These are phyloP conservation scores for Petroica traversi DNA, from an alignment of 2,113 vertebrate species.

Conservation along the genomic window DNA sequence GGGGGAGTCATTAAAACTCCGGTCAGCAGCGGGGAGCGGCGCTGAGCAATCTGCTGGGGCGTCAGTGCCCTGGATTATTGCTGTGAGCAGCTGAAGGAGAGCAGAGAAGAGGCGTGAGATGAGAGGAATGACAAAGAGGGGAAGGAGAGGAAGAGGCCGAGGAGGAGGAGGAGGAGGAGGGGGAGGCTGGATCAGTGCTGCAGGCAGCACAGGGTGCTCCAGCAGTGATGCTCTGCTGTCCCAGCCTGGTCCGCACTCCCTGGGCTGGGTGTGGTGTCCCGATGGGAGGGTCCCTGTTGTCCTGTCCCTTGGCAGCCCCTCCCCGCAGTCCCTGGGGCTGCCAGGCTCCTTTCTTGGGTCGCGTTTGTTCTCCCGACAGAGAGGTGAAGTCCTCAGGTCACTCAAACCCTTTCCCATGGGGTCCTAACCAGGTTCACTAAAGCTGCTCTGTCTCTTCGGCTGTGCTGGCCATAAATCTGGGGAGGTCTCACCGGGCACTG, in stretches of 20 bases:
- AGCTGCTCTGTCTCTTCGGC: neutral
- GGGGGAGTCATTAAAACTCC: neutral
- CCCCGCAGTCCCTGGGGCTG: neutral
- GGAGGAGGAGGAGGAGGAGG: neutral
- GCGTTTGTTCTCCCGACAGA: neutral
- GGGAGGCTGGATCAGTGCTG: neutral
- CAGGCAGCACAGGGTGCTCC: neutral
- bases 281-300: rapidly evolving
- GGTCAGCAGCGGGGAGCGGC: neutral
- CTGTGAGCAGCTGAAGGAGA: constrained; percentile 48
- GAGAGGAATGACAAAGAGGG: constrained; percentile 37
- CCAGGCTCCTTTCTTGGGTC: neutral
- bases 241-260: neutral
- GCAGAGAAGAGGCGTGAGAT: constrained; percentile 12
- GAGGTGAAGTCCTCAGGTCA: neutral
- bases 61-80: constrained; percentile 32
- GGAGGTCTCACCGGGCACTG: neutral
- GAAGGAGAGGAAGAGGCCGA: neutral
- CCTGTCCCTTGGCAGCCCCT: neutral
- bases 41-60: neutral
- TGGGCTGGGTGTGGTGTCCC: neutral
- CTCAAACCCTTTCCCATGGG: neutral
- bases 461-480: neutral
- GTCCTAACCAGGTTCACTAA: neutral
- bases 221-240: neutral